Percentiles rank a stretch among this genome's conserved stretches.
These are phyloP conservation scores for Eulemur coronatus DNA, from an alignment of 2,797 vertebrate genomes.

Conservation along the genomic window DNA sequence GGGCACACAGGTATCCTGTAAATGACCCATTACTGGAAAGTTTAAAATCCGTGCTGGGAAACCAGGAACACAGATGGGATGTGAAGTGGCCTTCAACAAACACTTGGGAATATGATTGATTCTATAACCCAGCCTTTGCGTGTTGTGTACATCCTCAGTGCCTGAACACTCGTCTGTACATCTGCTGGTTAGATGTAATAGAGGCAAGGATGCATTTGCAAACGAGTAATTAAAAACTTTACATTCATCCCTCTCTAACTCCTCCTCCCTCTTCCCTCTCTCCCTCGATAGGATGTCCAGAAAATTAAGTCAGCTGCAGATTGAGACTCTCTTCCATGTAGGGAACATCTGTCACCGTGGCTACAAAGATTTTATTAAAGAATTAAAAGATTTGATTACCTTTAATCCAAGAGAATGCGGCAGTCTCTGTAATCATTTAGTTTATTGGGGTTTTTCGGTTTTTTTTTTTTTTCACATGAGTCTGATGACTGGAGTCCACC, in stretches of 20 bases:
- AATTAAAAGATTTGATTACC: slow-evolving; percentile 79
- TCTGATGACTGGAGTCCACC: slow-evolving; percentile 48
- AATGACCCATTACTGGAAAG: slow-evolving; percentile 36
- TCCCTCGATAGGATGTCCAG: slow-evolving; percentile 67
- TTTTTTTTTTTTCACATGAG: slow-evolving; percentile 14
- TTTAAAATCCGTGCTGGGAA: slow-evolving; percentile 49
- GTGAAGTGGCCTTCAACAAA: slow-evolving; percentile 14
- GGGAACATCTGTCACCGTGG: slow-evolving; percentile 77
- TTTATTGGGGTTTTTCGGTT: not conserved
- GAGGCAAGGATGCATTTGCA: not conserved
- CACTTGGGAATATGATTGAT: slow-evolving; percentile 31
- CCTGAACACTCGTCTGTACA: not conserved
- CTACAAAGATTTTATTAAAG: slow-evolving; percentile 44
- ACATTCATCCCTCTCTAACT: not conserved
- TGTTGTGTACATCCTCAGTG: not conserved
- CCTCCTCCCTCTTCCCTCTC: slow-evolving; percentile 46
- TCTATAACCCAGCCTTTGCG: not conserved
- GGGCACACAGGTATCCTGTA: slow-evolving; percentile 23
- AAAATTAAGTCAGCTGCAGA: slow-evolving; percentile 72
- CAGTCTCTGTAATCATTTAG: slow-evolving; percentile 67
- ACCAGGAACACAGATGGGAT: not conserved
- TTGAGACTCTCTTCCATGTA: slow-evolving; percentile 66
- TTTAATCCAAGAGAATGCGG: slow-evolving; percentile 70
- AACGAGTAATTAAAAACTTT: slow-evolving; percentile 49
- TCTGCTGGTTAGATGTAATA: slow-evolving; percentile 34